phyloP scores from a whole-genome alignment of 2,113 vertebrate genomes.

The Caretta caretta region DNA sequence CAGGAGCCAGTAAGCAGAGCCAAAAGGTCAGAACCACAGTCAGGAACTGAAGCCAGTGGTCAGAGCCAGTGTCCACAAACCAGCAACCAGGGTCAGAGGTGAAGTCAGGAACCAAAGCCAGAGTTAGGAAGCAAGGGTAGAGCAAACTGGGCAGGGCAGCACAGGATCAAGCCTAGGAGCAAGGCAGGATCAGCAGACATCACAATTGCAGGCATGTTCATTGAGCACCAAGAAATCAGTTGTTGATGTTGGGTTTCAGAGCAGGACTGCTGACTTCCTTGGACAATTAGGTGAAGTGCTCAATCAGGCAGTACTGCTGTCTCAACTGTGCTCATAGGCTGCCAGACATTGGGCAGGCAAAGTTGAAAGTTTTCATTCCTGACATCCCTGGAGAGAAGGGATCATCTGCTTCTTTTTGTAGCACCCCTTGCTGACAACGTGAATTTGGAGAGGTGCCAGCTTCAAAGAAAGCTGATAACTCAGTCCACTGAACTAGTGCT shows the following conservation, averaged over 20 bases:
- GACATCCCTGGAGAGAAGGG: neutral
- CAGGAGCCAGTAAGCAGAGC: neutral
- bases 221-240: neutral
- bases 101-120: neutral
- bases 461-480: neutral
- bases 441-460: neutral
- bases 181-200: neutral
- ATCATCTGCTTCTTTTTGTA: neutral
- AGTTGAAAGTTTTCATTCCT: neutral
- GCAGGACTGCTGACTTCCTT: neutral
- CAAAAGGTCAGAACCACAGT: neutral
- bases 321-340: neutral
- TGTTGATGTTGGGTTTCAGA: neutral
- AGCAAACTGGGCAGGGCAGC: neutral
- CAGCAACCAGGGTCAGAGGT: neutral
- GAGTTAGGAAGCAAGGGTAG: neutral
- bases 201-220: neutral
- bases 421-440: neutral
- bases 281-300: no score
- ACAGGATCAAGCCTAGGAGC: neutral
- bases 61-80: neutral
- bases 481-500: neutral
- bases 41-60: neutral
- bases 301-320: neutral
- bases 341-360: neutral